Percentiles rank a stretch among this genome's conserved stretches.
Evolutionary conservation across 2,797 vertebrate genomes (phyloP).

Genomic region (Hippoglossus hippoglossus): DNA sequence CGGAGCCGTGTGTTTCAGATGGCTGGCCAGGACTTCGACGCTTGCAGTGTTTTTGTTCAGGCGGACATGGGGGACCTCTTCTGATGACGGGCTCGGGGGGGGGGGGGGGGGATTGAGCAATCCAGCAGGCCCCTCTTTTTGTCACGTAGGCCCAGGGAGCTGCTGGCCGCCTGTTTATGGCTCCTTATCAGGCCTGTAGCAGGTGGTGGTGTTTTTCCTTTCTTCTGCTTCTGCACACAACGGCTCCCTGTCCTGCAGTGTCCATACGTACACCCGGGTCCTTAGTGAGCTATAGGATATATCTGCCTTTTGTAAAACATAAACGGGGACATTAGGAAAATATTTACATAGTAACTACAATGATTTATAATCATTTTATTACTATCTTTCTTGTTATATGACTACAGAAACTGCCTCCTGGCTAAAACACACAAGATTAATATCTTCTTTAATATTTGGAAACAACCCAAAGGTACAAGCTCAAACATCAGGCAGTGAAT

Average conservation of each 20-base stretch:
- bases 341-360: not conserved
- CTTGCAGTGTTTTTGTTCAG: conserved; percentile 76
- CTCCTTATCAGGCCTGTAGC: conserved; percentile 69
- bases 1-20: conserved; percentile 64
- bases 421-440: conserved; percentile 11
- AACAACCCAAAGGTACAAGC: not conserved
- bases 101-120: conserved; percentile 77
- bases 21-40: conserved; percentile 68
- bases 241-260: not conserved
- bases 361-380: too few species aligned
- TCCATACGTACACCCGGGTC: not conserved
- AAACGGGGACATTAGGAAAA: not conserved
- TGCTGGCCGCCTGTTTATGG: conserved; percentile 57
- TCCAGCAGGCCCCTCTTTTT: conserved; percentile 52
- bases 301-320: not conserved
- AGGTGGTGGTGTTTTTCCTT: conserved; percentile 51
- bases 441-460: conserved; percentile 12
- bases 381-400: not conserved
- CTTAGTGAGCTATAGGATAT: not conserved
- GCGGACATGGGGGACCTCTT: conserved; percentile 72
- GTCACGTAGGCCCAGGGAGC: conserved; percentile 75
- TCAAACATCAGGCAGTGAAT: not conserved
- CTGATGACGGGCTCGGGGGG: conserved; percentile 38
- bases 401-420: not conserved
- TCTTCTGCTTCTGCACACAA: conserved; percentile 3